phyloP scores from a whole-genome alignment of 1,140 invertebrate genomes.

The Cardiocondyla obscurior region DNA sequence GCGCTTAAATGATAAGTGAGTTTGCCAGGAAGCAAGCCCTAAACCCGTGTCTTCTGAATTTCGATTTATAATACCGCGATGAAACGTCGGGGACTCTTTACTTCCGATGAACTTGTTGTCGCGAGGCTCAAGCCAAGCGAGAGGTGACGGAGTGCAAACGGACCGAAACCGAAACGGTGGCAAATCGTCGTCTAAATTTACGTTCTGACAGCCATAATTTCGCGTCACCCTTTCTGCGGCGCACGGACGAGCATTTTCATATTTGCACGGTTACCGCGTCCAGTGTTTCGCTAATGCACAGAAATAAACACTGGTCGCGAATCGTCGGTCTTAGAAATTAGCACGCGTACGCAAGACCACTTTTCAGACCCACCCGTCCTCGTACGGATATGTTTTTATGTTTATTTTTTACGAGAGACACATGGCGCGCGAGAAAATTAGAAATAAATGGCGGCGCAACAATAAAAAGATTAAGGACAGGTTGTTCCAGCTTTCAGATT shows the following conservation, averaged over 20 bases:
- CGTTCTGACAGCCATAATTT: constrained; percentile 14
- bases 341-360: not conserved
- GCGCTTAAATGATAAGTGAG: too few species aligned
- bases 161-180: not conserved
- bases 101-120: not conserved
- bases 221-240: not conserved
- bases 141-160: not conserved
- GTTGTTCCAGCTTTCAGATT: too few species aligned
- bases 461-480: too few species aligned
- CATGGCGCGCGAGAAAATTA: not conserved
- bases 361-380: not conserved
- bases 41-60: not conserved
- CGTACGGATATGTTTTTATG: not conserved
- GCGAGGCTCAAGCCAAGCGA: not conserved
- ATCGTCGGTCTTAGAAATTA: not conserved
- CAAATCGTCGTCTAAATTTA: constrained; percentile 32
- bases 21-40: too few species aligned
- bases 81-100: not conserved
- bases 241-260: constrained; percentile 6
- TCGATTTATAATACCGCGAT: not conserved
- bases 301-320: not conserved
- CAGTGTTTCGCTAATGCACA: constrained; percentile 6
- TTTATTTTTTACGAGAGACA: too few species aligned
- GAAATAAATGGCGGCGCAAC: not conserved
- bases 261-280: not conserved